Percentiles rank a stretch among this genome's conserved stretches.
These are phyloP conservation scores for Hemiprocne comata DNA, from an alignment of 2,113 vertebrate genomes.

Conservation along the genomic window DNA sequence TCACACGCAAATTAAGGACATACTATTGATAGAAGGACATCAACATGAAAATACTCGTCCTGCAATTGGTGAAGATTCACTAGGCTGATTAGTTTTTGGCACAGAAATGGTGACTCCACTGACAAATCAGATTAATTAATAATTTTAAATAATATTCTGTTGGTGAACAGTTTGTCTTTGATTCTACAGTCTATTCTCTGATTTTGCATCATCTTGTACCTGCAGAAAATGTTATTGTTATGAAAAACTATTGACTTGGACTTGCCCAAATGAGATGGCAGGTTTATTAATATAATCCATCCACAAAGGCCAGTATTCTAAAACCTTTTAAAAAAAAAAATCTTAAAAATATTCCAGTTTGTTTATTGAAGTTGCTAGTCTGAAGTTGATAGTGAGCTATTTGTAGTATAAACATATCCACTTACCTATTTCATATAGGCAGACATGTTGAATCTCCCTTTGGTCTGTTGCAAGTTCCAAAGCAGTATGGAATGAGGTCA, in stretches of 20 bases:
- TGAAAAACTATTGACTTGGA: background rate
- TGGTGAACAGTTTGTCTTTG: background rate
- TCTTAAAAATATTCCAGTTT: background rate
- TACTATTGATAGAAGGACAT: background rate
- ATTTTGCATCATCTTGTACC: background rate
- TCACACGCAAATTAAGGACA: background rate
- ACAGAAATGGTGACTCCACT: background rate
- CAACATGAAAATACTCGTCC: background rate
- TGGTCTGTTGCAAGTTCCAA: constrained; percentile 95
- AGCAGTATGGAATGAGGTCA: constrained; percentile 95
- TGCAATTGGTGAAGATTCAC: background rate
- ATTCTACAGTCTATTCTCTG: background rate
- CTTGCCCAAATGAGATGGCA: background rate
- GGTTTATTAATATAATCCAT: background rate
- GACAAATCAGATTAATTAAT: background rate
- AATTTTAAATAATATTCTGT: background rate
- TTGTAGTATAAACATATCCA: background rate
- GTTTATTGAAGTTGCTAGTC: background rate
- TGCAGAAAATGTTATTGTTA: background rate
- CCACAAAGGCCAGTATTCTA: background rate
- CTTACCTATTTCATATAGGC: constrained; percentile 97
- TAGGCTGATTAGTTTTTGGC: background rate
- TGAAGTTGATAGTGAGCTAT: background rate
- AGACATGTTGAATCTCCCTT: constrained; percentile 98
- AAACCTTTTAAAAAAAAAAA: background rate